phyloP scores from a whole-genome alignment of 2,797 vertebrate species.

The Sparidentex hasta region DNA sequence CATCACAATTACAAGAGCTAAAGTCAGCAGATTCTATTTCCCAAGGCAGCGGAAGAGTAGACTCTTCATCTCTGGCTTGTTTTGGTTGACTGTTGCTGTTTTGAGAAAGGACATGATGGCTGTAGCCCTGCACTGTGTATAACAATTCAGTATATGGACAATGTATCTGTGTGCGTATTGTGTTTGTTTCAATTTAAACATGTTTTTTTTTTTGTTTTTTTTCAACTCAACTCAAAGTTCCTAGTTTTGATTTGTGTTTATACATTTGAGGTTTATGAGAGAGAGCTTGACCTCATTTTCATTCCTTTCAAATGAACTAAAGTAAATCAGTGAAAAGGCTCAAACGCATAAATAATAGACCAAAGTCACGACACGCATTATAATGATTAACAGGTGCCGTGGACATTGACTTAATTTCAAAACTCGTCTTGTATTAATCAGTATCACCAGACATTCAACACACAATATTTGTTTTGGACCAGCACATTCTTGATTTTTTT shows the following conservation, averaged over 20 bases:
- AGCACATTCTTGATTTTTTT: background rate
- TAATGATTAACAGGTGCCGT: slow-evolving; percentile 63
- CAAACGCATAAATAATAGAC: slow-evolving; percentile 45
- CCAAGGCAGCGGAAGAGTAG: slow-evolving; percentile 8
- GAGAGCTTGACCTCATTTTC: slow-evolving; percentile 35
- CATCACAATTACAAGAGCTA: slow-evolving; percentile 42
- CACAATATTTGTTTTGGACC: slow-evolving; percentile 29
- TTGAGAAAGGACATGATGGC: slow-evolving; percentile 12
- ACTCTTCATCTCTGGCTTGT: slow-evolving; percentile 31
- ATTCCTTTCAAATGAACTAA: slow-evolving; percentile 58
- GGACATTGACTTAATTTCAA: slow-evolving; percentile 31
- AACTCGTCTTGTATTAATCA: slow-evolving; percentile 25
- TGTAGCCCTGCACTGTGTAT: background rate
- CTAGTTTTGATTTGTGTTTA: slow-evolving; percentile 48
- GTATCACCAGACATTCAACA: slow-evolving; percentile 14
- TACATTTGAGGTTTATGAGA: slow-evolving; percentile 44
- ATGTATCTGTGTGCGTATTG: background rate
- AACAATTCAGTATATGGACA: background rate
- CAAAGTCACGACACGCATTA: slow-evolving; percentile 50
- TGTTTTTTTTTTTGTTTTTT: background rate
- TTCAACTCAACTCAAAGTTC: slow-evolving; percentile 17
- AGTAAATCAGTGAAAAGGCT: slow-evolving; percentile 47
- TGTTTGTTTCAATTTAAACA: slow-evolving; percentile 8
- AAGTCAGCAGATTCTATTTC: slow-evolving; percentile 43
- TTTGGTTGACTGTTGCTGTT: slow-evolving; percentile 27